A percentile compares a stretch with the other conserved stretches of the same genome.
These are phyloP conservation scores for Neosilurus hyrtlii DNA, from an alignment of 2,797 vertebrate genomes.

Conservation along the genomic window DNA sequence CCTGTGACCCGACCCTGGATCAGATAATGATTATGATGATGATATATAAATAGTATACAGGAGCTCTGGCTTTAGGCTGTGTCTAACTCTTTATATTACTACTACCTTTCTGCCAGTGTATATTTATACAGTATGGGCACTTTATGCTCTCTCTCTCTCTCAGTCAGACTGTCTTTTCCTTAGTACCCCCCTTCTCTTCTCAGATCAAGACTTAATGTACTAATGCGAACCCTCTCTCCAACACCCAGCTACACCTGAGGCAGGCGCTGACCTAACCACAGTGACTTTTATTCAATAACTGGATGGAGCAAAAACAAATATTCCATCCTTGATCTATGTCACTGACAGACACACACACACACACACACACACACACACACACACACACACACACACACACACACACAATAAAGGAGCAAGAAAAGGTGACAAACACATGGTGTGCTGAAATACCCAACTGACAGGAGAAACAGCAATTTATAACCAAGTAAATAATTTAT, in stretches of 20 bases:
- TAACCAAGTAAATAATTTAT: background rate
- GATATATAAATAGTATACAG: no score
- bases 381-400: no score
- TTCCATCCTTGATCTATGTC: background rate
- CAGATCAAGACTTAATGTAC: background rate
- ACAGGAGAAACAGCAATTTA: background rate
- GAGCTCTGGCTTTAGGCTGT: no score
- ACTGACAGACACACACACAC: background rate
- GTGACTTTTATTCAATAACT: conserved; percentile 40
- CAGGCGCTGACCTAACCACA: conserved; percentile 32
- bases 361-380: background rate
- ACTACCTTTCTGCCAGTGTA: conserved; percentile 9
- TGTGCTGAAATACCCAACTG: background rate
- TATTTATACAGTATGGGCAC: background rate
- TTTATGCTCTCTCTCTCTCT: background rate
- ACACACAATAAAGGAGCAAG: background rate
- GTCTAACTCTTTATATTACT: background rate
- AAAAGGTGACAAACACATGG: background rate
- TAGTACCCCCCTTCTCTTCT: background rate
- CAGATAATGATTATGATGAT: no score
- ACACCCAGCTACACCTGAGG: conserved; percentile 24
- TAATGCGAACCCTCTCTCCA: background rate
- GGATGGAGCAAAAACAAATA: conserved; percentile 11
- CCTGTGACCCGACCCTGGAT: no score
- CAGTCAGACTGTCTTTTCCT: background rate